Percentiles rank a stretch among this genome's conserved stretches.
phyloP scores from a whole-genome alignment of 1,140 invertebrate species.

The Onthophagus taurus region DNA sequence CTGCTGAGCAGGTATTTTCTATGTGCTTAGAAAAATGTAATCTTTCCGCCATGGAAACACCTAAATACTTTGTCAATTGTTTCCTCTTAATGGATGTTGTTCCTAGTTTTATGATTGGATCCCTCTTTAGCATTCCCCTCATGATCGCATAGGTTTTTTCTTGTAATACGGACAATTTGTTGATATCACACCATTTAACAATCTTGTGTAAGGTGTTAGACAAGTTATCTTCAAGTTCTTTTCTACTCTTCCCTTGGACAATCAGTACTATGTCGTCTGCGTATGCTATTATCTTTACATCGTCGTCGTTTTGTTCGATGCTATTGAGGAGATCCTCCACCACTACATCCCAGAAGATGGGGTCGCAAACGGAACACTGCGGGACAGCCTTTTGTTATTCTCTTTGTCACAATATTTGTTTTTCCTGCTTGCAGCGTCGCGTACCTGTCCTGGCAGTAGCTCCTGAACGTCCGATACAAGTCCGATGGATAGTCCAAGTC shows the following conservation, averaged over 20 bases:
- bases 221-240: neutral
- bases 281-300: neutral
- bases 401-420: conserved; percentile 3
- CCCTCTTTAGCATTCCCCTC: too few relatives aligned
- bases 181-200: too few relatives aligned
- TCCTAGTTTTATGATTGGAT: too few relatives aligned
- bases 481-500: neutral
- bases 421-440: neutral
- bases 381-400: conserved; percentile 23
- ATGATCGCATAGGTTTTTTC: too few relatives aligned
- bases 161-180: too few relatives aligned
- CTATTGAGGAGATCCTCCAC: conserved; percentile 19
- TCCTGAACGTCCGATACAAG: neutral
- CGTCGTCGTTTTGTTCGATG: neutral
- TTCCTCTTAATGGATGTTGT: too few relatives aligned
- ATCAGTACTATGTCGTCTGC: conserved; percentile 6
- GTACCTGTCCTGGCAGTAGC: conserved; percentile 10
- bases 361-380: conserved; percentile 28
- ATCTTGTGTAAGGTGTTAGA: too few relatives aligned
- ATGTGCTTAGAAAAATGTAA: too few relatives aligned
- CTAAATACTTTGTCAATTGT: too few relatives aligned
- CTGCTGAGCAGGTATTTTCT: too few relatives aligned
- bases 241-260: neutral
- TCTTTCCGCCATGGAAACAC: too few relatives aligned
- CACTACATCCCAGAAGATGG: conserved; percentile 23